Evolutionary conservation across 1,140 invertebrate species (phyloP), one percentile per base, ranked within the genome.

Genomic region (Goniozus legneri): DNA sequence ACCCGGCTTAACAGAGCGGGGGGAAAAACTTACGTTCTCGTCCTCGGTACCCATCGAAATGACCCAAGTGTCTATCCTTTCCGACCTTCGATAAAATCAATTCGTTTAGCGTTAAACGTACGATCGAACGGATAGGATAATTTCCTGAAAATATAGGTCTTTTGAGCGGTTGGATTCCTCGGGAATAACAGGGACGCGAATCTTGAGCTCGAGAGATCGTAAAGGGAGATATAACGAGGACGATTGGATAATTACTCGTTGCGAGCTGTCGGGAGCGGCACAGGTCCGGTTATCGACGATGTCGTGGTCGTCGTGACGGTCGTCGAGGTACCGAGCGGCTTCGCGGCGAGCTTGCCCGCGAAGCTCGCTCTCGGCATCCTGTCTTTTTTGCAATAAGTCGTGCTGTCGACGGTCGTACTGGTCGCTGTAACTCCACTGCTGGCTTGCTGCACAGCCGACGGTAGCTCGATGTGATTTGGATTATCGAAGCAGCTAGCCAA

Each of bases 351-450:
- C 37, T 67, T 56, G 20, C 55, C 43, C 37, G 48, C 56, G 24
- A 67, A 68, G 44, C 63, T 69, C 24, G 77, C 68, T 24, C 77
- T 67, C 24, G 74, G 47, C 10, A 71, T 54, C 60, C 64, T 77
- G 44, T 78, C 73, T 38, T 78, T 84, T 71, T 86, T 87, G 66
- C 81, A 84, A 59, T 88, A 88, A 1, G 86, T 90, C 4, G 84
- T 82, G 2, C 84, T 78, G 59, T 90, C 86, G 52, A 89, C 82
- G 7, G 74, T 61, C 52, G 47, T 67, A n/a, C n/a, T n/a, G n/a
- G n/a, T n/a, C n/a, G n/a, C n/a, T 40, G 62, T 71, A 63, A 49
- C 57, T 45, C 45, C 74, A 68, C 52, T 65, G 34, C 56, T 66
- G 6, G 52, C 3, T 1, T 56, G 55, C 19, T 58, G 50, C 6